Conservation (phyloP, 2,888 invertebrate species). For the Drosophila anceps region DNA sequence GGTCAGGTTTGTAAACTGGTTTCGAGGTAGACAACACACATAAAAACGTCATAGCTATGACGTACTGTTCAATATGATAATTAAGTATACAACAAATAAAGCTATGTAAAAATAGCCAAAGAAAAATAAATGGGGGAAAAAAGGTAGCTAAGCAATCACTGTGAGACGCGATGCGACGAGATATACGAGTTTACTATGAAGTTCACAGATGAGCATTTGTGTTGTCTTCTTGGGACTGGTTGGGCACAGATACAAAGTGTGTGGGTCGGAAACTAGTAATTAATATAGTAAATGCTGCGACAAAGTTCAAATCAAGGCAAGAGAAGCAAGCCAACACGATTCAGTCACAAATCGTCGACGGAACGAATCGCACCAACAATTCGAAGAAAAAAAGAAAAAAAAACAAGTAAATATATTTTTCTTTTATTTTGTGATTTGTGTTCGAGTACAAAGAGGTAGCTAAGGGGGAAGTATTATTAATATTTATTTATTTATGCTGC, state of each 20-base stretch:
- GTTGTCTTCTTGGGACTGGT: constrained; percentile 22
- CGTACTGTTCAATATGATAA: constrained; percentile 25
- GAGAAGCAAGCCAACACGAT: constrained; percentile 15
- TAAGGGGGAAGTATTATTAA: constrained; percentile 8
- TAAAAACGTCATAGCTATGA: constrained; percentile 45
- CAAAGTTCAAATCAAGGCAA: constrained; percentile 54
- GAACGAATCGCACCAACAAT: constrained; percentile 35
- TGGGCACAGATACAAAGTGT: constrained; percentile 23
- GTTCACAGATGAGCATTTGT: constrained; percentile 13
- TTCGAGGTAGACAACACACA: not conserved
- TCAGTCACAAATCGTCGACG: constrained; percentile 49
- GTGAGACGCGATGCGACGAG: constrained; percentile 9
- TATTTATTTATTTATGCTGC: constrained; percentile 15
- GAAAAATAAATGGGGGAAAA: not conserved
- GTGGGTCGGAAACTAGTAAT: constrained; percentile 48
- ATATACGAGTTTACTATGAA: constrained; percentile 38
- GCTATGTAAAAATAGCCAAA: constrained; percentile 4
- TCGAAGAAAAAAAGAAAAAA: not conserved
- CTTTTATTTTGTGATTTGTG: constrained; percentile 1
- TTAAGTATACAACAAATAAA: constrained; percentile 14
- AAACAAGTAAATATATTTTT: constrained; percentile 7
- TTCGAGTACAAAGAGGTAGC: constrained; percentile 18
- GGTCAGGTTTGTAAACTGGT: constrained; percentile 55
- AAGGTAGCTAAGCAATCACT: constrained; percentile 29
- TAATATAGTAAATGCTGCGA: constrained; percentile 43